Conservation (phyloP, 2,888 invertebrate genomes). For the Nezara viridula region DNA sequence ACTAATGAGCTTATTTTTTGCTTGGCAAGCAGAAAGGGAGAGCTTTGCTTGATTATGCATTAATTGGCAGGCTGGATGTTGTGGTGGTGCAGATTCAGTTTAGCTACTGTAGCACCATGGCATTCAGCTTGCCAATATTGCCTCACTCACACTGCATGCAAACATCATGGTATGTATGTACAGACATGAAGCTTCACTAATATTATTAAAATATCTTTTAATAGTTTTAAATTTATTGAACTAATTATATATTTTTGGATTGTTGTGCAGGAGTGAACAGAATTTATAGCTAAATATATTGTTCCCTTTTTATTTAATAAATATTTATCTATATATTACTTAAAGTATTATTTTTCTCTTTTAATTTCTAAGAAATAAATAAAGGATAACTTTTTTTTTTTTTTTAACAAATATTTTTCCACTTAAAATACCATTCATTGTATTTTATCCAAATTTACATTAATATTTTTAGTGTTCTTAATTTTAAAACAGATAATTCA, state of each 20-base stretch:
- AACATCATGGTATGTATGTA: slow-evolving; percentile 58
- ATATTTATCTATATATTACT: no score
- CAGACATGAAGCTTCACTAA: slow-evolving; percentile 56
- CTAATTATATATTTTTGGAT: background rate
- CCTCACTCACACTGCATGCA: slow-evolving; percentile 64
- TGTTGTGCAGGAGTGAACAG: background rate
- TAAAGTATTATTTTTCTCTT: no score
- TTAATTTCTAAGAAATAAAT: background rate
- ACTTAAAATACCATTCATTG: no score
- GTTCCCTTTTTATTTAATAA: no score
- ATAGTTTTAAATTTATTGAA: background rate
- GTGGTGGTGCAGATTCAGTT: slow-evolving; percentile 77
- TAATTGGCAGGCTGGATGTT: slow-evolving; percentile 77
- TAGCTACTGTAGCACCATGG: slow-evolving; percentile 86
- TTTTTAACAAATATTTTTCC: no score
- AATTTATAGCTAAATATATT: no score
- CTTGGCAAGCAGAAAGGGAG: slow-evolving; percentile 63
- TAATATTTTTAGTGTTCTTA: no score
- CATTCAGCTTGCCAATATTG: slow-evolving; percentile 82
- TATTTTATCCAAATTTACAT: no score
- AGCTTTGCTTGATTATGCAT: slow-evolving; percentile 65
- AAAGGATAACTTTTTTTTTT: no score
- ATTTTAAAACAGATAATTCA: no score
- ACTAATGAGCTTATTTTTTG: slow-evolving; percentile 59
- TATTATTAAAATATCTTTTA: background rate